phyloP scores from a whole-genome alignment of 2,797 vertebrate species.

The Gymnoscopelus braueri region DNA sequence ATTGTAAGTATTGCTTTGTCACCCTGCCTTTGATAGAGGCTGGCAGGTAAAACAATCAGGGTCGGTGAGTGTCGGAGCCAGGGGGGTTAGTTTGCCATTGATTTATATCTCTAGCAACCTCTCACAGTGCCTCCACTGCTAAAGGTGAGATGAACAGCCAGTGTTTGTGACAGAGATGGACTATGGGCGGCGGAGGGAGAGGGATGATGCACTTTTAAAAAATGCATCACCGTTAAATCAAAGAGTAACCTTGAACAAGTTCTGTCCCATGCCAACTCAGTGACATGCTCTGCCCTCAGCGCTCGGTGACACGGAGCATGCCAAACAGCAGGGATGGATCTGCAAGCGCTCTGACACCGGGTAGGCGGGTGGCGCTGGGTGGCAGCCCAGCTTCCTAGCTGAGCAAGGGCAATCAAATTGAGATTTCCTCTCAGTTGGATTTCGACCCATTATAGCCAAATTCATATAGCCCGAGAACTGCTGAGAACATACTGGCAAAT shows the following conservation, averaged over 20 bases:
- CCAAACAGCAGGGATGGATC: constrained; percentile 49
- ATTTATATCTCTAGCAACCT: constrained; percentile 77
- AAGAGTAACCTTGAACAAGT: constrained; percentile 76
- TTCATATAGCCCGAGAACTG: neutral
- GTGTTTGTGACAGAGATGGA: constrained; percentile 78
- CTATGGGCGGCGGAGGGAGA: constrained; percentile 61
- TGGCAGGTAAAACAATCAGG: constrained; percentile 63
- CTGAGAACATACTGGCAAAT: constrained; percentile 31
- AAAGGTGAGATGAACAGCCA: constrained; percentile 74
- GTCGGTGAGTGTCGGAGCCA: constrained; percentile 35
- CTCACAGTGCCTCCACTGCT: constrained; percentile 62
- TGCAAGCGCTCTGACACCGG: constrained; percentile 39
- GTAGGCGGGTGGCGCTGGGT: constrained; percentile 37
- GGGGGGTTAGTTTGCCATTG: constrained; percentile 64
- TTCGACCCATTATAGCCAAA: constrained; percentile 29
- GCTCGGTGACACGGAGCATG: constrained; percentile 54
- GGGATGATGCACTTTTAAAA: constrained; percentile 71
- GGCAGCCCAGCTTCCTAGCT: constrained; percentile 33
- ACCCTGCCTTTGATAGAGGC: constrained; percentile 58
- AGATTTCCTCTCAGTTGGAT: constrained; percentile 32
- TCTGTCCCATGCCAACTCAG: constrained; percentile 63
- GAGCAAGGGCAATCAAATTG: constrained; percentile 49
- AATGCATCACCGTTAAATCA: constrained; percentile 80
- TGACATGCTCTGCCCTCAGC: constrained; percentile 62
- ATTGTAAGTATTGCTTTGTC: constrained; percentile 45